Evolutionary conservation across 2,113 vertebrate genomes (phyloP), one percentile per base, ranked within the genome.

Genomic region (Zosterops borbonicus): DNA sequence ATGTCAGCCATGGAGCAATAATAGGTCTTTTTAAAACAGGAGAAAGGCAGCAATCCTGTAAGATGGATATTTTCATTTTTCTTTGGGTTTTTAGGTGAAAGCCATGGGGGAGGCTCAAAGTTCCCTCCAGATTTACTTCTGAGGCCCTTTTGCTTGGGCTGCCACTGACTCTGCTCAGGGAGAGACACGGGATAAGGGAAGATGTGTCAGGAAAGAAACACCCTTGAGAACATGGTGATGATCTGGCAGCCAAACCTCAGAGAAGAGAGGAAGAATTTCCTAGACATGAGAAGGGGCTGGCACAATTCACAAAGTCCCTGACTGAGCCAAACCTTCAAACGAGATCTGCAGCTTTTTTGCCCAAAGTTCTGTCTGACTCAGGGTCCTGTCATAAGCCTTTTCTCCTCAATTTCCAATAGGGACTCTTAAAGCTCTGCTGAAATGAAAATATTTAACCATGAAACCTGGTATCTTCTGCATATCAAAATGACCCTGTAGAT

Each of bases 371-470:
- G 35, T 1, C 33, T 74, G 46, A 44, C 23, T 58, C 8, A 12
- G 29, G 14, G 14, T 81, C 42, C 41, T 31, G 17, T 19, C 42
- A 69, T 14, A 52, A 77, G 10, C 22, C 14, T 75, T 80, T 84
- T n/a, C 33, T 44, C n/a, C 20, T 23, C 2, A 1, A 1, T 50
- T 80, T 68, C 39, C 6, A 3, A 11, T 0, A 52, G 9, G 15
- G 2, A 60, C 11, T 13, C 11, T 13, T 35, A 78, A 68, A 86
- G 22, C 28, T 28, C 31, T 9, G 12, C 17, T 79, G 58, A 63
- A 3, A 7, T 42, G 27, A 46, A 63, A 71, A 58, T 50, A 65
- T 47, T 56, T 77, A 83, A 29, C 13, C 16, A 31, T 2, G 6
- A 71, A 95, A 52, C 1, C 24, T 0, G 0, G 35, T 33, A 47